Base-by-base conservation (phyloP, 1,140 invertebrate genomes). In the Pseudomyrmex dendroicus region DNA sequence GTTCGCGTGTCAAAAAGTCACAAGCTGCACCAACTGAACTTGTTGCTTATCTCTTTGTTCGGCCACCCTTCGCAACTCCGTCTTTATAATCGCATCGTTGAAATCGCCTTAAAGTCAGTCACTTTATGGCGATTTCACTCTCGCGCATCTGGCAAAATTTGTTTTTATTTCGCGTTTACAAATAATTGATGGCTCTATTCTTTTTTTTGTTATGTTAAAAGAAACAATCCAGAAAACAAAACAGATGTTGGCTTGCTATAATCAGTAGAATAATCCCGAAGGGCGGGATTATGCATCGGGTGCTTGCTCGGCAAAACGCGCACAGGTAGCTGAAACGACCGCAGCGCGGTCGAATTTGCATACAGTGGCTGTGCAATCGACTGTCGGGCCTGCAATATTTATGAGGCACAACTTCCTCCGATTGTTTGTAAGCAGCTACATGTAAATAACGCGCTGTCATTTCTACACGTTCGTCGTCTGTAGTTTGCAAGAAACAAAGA, bases 391-490 rank as follows among this genome's bases (percentile, higher is more conserved):
- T 86, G 35, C 50, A 80, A 93, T 93, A 93, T 93, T 93, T 92
- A 93, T 93, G 89, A 83, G 82, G 68, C 86, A 88, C 86, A 59
- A 93, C 92, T 93, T 94, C 93, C 93, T 94, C 52, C 89, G 89
- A 94, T 93, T 94, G 93, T 94, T 93, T 89, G 90, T 90, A 90
- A 88, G 82, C 68, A 84, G 20, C 83, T 64, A 83, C 57, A 80
- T 70, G 63, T 56, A 22, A 80, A n/a, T 80, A 50, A 80, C 54
- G 35, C 54, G 35, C 12, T 20, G 54, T 72, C 76, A 72, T 72
- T 48, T 35, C 8, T 35, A 44, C 7, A 20, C 44, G 54, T 12
- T 50, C 44, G 8, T 10, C 52, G 1, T 25, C 59, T 59, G 2
- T 35, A 7, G 35, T 35, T 35, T 35, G 35, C 35, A 7, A 35